These are phyloP conservation scores for Meriones psammophilus DNA, from an alignment of 2,797 vertebrate genomes.

Conservation along the genomic window DNA sequence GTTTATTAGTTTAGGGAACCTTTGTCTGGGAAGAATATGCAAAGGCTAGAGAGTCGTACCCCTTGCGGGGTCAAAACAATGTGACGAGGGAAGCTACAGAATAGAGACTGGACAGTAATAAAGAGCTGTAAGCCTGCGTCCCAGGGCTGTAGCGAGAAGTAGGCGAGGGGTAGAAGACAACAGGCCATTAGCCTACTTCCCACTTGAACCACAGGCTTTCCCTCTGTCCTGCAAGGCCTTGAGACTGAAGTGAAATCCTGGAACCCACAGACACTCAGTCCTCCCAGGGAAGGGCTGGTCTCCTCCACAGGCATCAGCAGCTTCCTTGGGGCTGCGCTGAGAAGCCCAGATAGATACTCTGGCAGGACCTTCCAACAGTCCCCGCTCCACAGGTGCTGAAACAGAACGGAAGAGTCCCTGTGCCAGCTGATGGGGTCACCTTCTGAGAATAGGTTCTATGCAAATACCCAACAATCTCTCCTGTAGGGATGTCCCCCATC, in stretches of 20 bases:
- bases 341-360: background rate
- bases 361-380: background rate
- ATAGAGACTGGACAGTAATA: background rate
- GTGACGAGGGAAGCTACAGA: constrained; percentile 32
- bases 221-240: background rate
- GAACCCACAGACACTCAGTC: background rate
- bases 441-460: background rate
- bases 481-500: background rate
- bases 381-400: background rate
- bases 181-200: no score
- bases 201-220: background rate
- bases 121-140: background rate
- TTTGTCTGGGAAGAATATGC: constrained; percentile 54
- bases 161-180: accelerated
- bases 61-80: constrained; percentile 62
- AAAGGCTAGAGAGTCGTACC: constrained; percentile 28
- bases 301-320: background rate
- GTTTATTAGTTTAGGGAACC: constrained; percentile 59
- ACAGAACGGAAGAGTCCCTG: background rate
- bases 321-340: background rate
- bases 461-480: background rate
- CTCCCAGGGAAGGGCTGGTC: background rate
- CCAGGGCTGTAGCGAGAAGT: background rate
- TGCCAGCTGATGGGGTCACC: background rate
- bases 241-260: background rate